Evolutionary conservation across 1,140 invertebrate species (phyloP), one percentile per base, ranked within the genome.

Genomic region (Tribolium castaneum): DNA sequence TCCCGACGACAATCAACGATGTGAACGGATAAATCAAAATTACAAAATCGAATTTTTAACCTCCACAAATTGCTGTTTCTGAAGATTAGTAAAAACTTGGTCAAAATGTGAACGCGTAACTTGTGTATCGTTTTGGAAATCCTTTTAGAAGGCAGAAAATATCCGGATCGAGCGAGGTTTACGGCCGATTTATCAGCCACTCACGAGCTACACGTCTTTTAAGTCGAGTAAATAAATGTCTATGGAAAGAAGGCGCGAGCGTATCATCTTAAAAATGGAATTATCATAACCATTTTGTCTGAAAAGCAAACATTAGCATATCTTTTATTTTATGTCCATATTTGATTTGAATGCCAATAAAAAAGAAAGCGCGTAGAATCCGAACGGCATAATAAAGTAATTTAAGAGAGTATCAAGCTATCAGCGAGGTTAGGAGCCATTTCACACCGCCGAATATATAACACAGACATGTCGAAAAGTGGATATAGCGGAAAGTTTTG

Each of bases 331-430:
- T 34, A 59, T 59, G 54, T 22, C 54, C 19, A 66, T 35, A 66
- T 66, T 66, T 66, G 59, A 66, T 66, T 66, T 66, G 30, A 52
- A 70, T 74, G 25, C 35, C 70, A 72, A 54, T 72, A 74, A 78
- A 66, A 78, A 59, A 50, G 51, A 52, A 78, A 39, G 14, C 7
- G 14, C 34, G 13, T 10, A 9, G n/a, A 73, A 52, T 70, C 70
- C 70, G 59, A 30, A 54, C 73, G 49, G 77, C 56, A 78, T 78
- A 78, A 78, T 78, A 78, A 78, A 78, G 77, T 72, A 78, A 78
- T 78, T 78, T 78, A 71, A 78, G 59, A 78, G 73, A 78, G 77
- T 78, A 70, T 78, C 52, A 78, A 78, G 62, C 77, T 49, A 74
- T 66, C 59, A 66, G 30, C 25, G 30, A 22, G 71, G 70, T 74